Evolutionary conservation across 2,113 vertebrate species (phyloP), one percentile per base, ranked within the genome.

Genomic region (Coregonus clupeaformis): DNA sequence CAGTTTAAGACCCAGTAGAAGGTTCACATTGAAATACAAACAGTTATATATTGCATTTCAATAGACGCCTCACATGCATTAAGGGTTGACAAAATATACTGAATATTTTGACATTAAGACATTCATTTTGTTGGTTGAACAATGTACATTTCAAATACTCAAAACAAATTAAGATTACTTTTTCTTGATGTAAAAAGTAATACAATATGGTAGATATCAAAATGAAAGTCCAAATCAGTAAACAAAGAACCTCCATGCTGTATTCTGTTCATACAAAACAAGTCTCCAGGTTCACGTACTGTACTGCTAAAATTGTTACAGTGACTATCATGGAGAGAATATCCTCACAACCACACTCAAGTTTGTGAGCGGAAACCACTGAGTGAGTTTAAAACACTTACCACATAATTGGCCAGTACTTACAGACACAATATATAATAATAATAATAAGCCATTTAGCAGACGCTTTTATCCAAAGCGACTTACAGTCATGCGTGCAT

Each of bases 31-130:
- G 47, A 88, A 84, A 86, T 29, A 73, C 70, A n/a, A 3, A 70
- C 55, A 79, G 30, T 52, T 16, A 14, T 22, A 45, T 14, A n/a
- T n/a, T 70, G 13, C 52, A 72, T 76, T 86, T 84, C 78, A 52
- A 80, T 13, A 12, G 63, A 67, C 16, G n/a, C 25, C 5, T 63
- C 52, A 68, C 84, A 90, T 90, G 83, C 78, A 32, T 72, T 32
- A 36, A 36, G 57, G 62, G 49, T 77, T 49, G 71, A 79, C 22
- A 72, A 70, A 64, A 70, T 65, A 25, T 5, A 64, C 20, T 22
- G 1, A 36, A 59, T 71, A 68, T 36, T 76, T 77, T 55, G 4
- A 57, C 36, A 59, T 71, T 27, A 47, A 73, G 6, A 27, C 2
- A 36, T 1, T 11, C 3, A 36, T 30, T 42, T 67, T 11, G 20